These are phyloP conservation scores for Apeltes quadracus DNA, from an alignment of 2,113 vertebrate species.

Conservation along the genomic window DNA sequence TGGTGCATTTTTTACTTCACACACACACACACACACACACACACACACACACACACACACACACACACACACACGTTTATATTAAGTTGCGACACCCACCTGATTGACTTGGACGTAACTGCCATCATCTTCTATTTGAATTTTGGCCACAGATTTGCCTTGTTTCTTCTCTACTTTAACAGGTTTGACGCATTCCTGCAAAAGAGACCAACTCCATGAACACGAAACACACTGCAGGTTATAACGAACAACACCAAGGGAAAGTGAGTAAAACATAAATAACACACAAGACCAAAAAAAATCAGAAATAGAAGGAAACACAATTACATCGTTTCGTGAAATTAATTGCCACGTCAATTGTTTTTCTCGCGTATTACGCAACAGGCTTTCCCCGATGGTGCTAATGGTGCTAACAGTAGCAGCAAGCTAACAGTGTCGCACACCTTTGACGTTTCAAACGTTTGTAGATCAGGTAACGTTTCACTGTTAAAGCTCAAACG, in stretches of 20 bases:
- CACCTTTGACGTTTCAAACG: not conserved
- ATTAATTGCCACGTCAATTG: not conserved
- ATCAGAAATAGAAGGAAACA: not conserved
- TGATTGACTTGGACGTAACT: constrained; percentile 89
- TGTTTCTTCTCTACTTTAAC: constrained; percentile 87
- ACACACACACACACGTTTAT: not conserved
- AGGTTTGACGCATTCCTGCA: constrained; percentile 93
- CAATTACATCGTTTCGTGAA: not conserved
- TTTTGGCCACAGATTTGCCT: constrained; percentile 87
- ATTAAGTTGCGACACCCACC: constrained; percentile 70
- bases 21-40: too few species aligned
- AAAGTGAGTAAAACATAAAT: not conserved
- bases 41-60: too few species aligned
- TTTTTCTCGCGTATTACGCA: too few species aligned
- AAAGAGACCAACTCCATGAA: not conserved
- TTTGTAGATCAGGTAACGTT: not conserved
- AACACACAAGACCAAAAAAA: not conserved
- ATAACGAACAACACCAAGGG: not conserved
- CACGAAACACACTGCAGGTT: not conserved
- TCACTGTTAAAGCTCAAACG: not conserved
- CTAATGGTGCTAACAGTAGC: constrained; percentile 38
- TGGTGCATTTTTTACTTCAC: not conserved
- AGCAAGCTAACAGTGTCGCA: constrained; percentile 12
- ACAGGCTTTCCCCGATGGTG: too few species aligned
- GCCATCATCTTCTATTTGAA: constrained; percentile 93